phyloP scores from a whole-genome alignment of 2,797 vertebrate species.

The Paratrypauchen microcephalus region DNA sequence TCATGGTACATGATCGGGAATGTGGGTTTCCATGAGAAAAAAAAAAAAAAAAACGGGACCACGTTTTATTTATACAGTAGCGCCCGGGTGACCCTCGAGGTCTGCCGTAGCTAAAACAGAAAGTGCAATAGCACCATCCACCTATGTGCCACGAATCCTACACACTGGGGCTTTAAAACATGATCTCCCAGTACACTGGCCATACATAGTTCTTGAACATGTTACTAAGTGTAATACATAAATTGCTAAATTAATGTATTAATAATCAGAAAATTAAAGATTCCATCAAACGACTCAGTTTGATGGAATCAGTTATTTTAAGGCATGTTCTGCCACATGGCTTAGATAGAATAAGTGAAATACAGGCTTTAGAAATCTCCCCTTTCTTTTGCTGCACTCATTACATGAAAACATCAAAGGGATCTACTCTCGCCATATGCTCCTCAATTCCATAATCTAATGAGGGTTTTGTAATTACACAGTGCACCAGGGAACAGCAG shows the following conservation, averaged over 20 bases:
- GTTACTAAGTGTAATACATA: neutral
- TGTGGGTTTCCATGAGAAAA: too few relatives aligned
- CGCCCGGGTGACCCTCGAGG: too few relatives aligned
- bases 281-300: neutral
- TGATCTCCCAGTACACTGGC: too few relatives aligned
- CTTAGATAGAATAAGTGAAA: constrained; percentile 46
- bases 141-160: too few relatives aligned
- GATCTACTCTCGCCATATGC: constrained; percentile 62
- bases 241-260: neutral
- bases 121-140: too few relatives aligned
- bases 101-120: too few relatives aligned
- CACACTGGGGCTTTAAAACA: too few relatives aligned
- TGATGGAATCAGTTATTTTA: neutral
- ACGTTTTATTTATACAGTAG: too few relatives aligned
- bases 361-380: constrained; percentile 35
- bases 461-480: constrained; percentile 72
- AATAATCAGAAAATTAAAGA: neutral
- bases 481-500: constrained; percentile 56
- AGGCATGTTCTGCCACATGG: neutral
- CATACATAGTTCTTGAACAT: too few relatives aligned
- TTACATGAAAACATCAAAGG: constrained; percentile 67
- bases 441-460: constrained; percentile 68
- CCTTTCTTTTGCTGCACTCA: constrained; percentile 39
- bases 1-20: too few relatives aligned
- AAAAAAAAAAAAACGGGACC: too few relatives aligned